Percentiles rank a stretch among this genome's conserved stretches.
Conservation (phyloP, 1,140 invertebrate species). For the Sinella curviseta region DNA sequence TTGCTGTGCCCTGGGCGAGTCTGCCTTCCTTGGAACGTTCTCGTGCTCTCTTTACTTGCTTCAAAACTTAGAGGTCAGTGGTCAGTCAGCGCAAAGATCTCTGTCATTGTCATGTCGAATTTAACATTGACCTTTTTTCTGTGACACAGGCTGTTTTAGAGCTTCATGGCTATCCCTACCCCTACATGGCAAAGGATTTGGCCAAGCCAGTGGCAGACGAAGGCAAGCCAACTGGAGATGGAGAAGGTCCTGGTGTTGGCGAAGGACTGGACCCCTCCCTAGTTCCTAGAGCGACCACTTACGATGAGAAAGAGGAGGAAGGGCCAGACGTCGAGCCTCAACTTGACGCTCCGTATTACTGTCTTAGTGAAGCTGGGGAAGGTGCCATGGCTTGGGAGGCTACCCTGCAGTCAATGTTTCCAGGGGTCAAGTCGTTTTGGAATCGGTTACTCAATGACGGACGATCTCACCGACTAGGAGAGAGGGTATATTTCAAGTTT, state of each 20-base stretch:
- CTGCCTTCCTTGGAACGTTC: constrained; percentile 42
- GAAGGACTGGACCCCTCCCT: not conserved
- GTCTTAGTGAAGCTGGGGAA: constrained; percentile 46
- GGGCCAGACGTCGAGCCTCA: not conserved
- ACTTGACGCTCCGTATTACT: constrained; percentile 25
- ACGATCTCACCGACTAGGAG: constrained; percentile 10
- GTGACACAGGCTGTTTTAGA: constrained; percentile 39
- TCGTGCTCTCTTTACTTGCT: constrained; percentile 37
- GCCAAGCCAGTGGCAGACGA: not conserved
- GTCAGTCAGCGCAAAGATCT: not conserved
- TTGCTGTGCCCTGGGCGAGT: constrained; percentile 45
- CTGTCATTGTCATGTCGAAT: not conserved
- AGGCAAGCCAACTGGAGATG: not conserved
- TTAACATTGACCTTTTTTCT: not conserved
- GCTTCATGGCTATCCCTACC: constrained; percentile 33
- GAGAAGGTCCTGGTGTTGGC: not conserved
- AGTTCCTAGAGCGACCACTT: not conserved
- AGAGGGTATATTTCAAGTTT: constrained; percentile 27
- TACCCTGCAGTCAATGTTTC: constrained; percentile 46
- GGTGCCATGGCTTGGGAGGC: constrained; percentile 48
- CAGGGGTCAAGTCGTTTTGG: constrained; percentile 33
- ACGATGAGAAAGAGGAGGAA: not conserved
- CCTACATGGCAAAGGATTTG: not conserved
- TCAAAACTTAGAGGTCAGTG: constrained; percentile 44
- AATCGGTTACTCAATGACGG: constrained; percentile 38